Evolutionary conservation across 2,113 vertebrate species (phyloP).

Genomic region (Anarrhichthys ocellatus): DNA sequence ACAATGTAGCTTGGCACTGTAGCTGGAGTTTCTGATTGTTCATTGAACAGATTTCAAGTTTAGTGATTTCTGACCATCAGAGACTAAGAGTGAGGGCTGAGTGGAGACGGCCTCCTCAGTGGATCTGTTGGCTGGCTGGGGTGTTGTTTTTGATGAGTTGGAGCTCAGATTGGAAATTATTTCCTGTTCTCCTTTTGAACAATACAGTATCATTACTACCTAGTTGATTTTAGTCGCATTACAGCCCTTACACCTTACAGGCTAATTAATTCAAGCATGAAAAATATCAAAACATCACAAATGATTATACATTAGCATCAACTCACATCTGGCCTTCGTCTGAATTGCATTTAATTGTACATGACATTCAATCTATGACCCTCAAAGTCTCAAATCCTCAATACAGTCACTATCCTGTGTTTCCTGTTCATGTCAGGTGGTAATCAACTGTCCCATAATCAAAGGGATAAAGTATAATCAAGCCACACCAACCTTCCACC

Average conservation of each 20-base stretch:
- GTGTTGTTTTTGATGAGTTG: no score
- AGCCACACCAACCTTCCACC: slow-evolving; percentile 88
- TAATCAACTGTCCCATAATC: slow-evolving; percentile 87
- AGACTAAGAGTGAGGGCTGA: no score
- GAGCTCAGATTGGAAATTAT: not conserved
- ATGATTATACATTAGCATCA: not conserved
- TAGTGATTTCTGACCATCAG: not conserved
- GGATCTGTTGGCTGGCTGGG: no score
- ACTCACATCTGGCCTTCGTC: not conserved
- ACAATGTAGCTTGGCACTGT: not conserved
- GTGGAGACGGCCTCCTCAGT: no score
- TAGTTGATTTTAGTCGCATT: not conserved
- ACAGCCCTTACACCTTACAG: not conserved
- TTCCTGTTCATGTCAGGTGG: slow-evolving; percentile 78
- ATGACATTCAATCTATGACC: not conserved
- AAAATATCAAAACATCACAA: not conserved
- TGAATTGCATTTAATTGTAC: not conserved
- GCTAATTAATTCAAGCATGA: not conserved
- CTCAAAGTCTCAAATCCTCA: not conserved
- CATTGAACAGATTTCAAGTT: not conserved
- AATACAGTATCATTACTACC: not conserved
- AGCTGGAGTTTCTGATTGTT: not conserved
- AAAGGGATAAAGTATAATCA: slow-evolving; percentile 90
- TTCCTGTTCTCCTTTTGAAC: not conserved
- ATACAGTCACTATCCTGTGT: slow-evolving; percentile 1